Conservation (phyloP, 2,797 vertebrate species). For the Echiichthys vipera region DNA sequence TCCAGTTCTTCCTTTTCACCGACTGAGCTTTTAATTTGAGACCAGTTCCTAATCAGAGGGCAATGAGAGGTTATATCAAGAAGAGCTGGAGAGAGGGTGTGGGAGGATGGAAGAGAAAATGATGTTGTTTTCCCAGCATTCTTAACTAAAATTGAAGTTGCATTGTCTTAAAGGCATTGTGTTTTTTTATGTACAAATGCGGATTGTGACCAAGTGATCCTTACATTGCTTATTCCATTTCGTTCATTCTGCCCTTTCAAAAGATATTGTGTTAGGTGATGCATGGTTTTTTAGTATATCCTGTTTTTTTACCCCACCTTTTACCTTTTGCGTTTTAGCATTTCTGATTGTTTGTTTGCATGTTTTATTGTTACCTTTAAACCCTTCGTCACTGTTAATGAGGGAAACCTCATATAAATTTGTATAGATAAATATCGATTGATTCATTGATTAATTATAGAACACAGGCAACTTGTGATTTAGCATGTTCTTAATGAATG, state of each 20-base stretch:
- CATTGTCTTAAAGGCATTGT: neutral
- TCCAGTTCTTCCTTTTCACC: constrained; percentile 13
- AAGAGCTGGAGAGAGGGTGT: constrained; percentile 25
- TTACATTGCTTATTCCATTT: neutral
- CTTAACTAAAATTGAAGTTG: neutral
- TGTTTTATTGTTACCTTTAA: too few relatives aligned
- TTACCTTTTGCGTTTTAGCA: too few relatives aligned
- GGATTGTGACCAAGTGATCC: neutral
- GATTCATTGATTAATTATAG: too few relatives aligned
- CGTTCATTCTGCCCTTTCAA: neutral
- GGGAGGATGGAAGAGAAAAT: constrained; percentile 25
- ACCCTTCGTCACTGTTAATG: too few relatives aligned
- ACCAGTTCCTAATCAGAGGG: constrained; percentile 63
- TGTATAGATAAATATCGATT: too few relatives aligned
- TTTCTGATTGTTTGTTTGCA: too few relatives aligned
- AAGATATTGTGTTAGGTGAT: neutral
- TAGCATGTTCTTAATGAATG: neutral
- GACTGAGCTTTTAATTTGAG: constrained; percentile 29
- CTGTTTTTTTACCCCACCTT: too few relatives aligned
- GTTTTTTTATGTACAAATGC: neutral
- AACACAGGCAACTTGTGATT: neutral
- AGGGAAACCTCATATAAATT: too few relatives aligned
- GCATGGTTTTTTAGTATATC: too few relatives aligned
- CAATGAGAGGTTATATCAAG: constrained; percentile 47
- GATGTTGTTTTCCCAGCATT: neutral